Base-by-base conservation (phyloP, 2,113 vertebrate genomes). In the Sciurus niger region DNA sequence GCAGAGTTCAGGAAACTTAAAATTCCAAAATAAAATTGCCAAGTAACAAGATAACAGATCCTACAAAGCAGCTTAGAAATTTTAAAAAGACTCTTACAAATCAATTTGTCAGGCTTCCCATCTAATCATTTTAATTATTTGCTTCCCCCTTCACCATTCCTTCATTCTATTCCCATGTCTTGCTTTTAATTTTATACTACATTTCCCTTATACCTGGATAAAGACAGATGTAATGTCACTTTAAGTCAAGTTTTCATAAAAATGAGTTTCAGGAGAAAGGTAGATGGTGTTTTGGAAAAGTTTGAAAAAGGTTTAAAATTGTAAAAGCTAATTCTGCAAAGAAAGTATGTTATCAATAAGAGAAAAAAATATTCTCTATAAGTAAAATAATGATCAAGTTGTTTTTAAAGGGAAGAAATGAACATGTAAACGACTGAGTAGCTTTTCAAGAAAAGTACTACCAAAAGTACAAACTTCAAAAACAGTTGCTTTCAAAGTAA, bases 241-340 rank as follows among this genome's bases (percentile, higher is more conserved):
- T 34, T 72, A 12, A 74, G 48, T 68, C n/a, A 55, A 53, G 22
- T 67, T 73, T 90, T 86, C 37, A 85, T 74, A 79, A 51, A 82
- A 93, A 79, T 58, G 37, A 86, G 30, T 78, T 83, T 83, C 0
- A 68, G 10, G 20, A 77, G 60, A 94, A 82, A 84, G 51, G 46
- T 25, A 72, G 9, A 74, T 67, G 25, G 46, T 72, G 5, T 83
- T 76, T 78, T 82, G 55, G 46, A 17, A 79, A 78, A 88, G 34
- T 55, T 22, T 90, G 13, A 30, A 65, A 82, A 85, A 82, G 11
- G 60, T 48, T 74, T 79, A 93, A 91, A 93, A 65, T 92, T 79
- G 25, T 13, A 74, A 95, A 94, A 83, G 76, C 22, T 80, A 86
- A 95, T 93, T 94, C 60, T 78, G 34, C 51, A 89, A 94, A 94